Evolutionary conservation across 2,888 invertebrate species (phyloP), one percentile per base, ranked within the genome.

Genomic region (Elysia crispata): DNA sequence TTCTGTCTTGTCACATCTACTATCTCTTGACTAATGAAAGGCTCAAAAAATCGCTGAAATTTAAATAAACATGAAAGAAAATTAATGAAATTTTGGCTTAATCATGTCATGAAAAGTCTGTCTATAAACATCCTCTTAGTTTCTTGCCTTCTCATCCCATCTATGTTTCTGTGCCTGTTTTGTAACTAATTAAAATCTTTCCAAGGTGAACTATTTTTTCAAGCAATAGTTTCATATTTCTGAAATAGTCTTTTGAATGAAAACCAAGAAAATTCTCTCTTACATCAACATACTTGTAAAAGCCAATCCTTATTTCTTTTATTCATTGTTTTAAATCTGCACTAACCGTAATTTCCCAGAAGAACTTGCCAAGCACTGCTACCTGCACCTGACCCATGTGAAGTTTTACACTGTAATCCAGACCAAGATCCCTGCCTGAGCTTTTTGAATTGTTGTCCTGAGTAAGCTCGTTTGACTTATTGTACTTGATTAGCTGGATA

Each of bases 331-430:
- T 15, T 54, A 20, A 54, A 54, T 20, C 54, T 20, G 54, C 20
- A 54, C 88, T 87, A 83, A 92, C 91, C 80, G 87, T 90, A n/a
- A 92, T 83, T 83, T 92, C 92, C 83, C 91, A 90, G 83, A 92
- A 87, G 84, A 93, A 92, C 82, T 91, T 92, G 80, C 91, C 90
- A 25, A 96, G 93, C 82, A 95, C 92, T 15, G 96, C 95, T 64
- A 95, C 93, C 87, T 96, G 95, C 75, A 96, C 93, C 83, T 95
- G 93, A 3, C 96, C 96, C 28, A 96, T 90, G 78, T 95, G 94
- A 20, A 96, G 89, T 66, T 95, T 94, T 75, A 96, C 93, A 86
- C 94, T 95, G 25, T 96, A 96, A 91, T 96, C 95, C 0, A 95
- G 81, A 15, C 83, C 83, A n/a, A n/a, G n/a, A 28, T 83, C 73